A percentile compares a stretch with the other conserved stretches of the same genome.
Evolutionary conservation across 1,140 invertebrate genomes (phyloP).

Genomic region (Physella acuta): DNA sequence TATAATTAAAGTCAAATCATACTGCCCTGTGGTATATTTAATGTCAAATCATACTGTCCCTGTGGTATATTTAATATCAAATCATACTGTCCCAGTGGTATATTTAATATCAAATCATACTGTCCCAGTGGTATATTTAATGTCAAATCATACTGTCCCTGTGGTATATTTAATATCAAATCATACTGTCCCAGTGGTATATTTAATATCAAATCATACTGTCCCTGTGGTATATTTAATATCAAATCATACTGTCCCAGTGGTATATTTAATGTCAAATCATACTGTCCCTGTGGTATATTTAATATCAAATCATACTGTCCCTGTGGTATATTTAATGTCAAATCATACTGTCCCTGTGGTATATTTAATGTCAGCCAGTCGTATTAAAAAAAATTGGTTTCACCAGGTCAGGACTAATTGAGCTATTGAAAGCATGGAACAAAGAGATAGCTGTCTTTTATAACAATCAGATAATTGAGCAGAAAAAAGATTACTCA

Average conservation of each 20-base stretch:
- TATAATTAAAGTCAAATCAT: no score
- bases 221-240: no score
- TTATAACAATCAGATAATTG: slow-evolving; percentile 76
- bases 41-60: no score
- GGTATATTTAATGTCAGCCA: not conserved
- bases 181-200: no score
- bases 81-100: no score
- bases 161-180: no score
- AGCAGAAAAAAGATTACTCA: slow-evolving; percentile 77
- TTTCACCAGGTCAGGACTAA: slow-evolving; percentile 64
- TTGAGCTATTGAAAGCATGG: slow-evolving; percentile 76
- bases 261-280: not conserved
- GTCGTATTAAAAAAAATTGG: not conserved
- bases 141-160: no score
- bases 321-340: not conserved
- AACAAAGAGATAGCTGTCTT: slow-evolving; percentile 82
- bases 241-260: not conserved
- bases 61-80: no score
- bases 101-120: no score
- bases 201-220: no score
- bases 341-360: not conserved
- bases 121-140: no score
- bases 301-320: not conserved
- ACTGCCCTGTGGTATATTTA: no score
- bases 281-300: not conserved